Evolutionary conservation across 2,888 invertebrate genomes (phyloP).

Genomic region (Plagiodera versicolora): DNA sequence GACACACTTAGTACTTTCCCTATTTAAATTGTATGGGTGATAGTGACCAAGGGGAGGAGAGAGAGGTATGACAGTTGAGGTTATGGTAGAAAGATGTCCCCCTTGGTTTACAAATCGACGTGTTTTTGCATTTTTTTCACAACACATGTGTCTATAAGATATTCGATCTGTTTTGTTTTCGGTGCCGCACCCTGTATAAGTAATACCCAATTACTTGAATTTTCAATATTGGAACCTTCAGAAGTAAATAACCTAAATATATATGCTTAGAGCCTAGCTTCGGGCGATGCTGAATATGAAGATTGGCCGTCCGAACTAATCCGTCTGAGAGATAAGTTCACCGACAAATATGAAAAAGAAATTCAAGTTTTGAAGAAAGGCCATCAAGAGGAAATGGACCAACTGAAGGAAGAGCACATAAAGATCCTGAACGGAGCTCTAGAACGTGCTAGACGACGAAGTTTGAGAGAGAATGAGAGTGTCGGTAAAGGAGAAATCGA

Average conservation of each 20-base stretch:
- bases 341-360: slow-evolving; percentile 65
- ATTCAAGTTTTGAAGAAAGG: slow-evolving; percentile 60
- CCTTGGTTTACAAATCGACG: too few species aligned
- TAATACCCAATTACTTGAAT: too few species aligned
- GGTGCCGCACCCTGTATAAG: too few species aligned
- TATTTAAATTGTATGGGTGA: too few species aligned
- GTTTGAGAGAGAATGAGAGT: slow-evolving; percentile 50
- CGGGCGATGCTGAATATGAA: slow-evolving; percentile 68
- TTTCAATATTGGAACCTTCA: too few species aligned
- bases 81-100: too few species aligned
- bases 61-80: too few species aligned
- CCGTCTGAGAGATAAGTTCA: slow-evolving; percentile 71
- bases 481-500: slow-evolving; percentile 61
- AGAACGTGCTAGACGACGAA: slow-evolving; percentile 47
- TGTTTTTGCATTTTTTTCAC: too few species aligned
- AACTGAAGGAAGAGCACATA: slow-evolving; percentile 47
- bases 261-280: slow-evolving; percentile 64
- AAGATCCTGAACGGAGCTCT: slow-evolving; percentile 46
- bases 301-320: slow-evolving; percentile 78
- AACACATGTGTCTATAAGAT: too few species aligned
- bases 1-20: too few species aligned
- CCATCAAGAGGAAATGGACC: slow-evolving; percentile 66
- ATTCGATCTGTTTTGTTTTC: too few species aligned
- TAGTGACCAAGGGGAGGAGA: too few species aligned
- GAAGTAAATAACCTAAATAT: not conserved